phyloP scores from a whole-genome alignment of 2,888 invertebrate species.

The Catonia carolina region DNA sequence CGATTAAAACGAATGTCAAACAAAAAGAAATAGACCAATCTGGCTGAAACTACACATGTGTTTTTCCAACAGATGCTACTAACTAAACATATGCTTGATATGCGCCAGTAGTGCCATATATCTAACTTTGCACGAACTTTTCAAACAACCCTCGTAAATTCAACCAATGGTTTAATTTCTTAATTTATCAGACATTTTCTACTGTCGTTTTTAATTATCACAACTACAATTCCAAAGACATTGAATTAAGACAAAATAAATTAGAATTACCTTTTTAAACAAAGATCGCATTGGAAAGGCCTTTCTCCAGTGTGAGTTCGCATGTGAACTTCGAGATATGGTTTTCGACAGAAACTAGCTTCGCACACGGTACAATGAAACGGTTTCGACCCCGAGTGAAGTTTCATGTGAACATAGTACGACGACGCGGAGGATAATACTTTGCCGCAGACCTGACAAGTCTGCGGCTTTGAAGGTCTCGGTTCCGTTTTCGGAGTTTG shows the following conservation, averaged over 20 bases:
- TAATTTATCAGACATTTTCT: too few relatives aligned
- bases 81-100: too few relatives aligned
- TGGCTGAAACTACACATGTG: too few relatives aligned
- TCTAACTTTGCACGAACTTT: too few relatives aligned
- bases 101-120: too few relatives aligned
- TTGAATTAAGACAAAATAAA: neutral
- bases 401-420: constrained; percentile 76
- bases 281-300: constrained; percentile 67
- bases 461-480: constrained; percentile 48
- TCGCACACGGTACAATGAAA: constrained; percentile 72
- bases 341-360: constrained; percentile 72
- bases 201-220: too few relatives aligned
- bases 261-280: constrained; percentile 53
- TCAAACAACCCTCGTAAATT: too few relatives aligned
- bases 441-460: constrained; percentile 72
- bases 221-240: too few relatives aligned
- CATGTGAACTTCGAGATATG: constrained; percentile 71
- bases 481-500: constrained; percentile 13
- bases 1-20: too few relatives aligned
- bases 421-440: constrained; percentile 68
- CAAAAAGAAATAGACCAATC: too few relatives aligned
- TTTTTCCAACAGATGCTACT: too few relatives aligned
- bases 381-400: constrained; percentile 73
- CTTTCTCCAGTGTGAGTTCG: constrained; percentile 68
- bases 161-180: too few relatives aligned